These are phyloP conservation scores for roundworm (Caenorhabditis elegans) DNA, from an alignment of 1,140 invertebrate species.

Conservation along the genomic window DNA sequence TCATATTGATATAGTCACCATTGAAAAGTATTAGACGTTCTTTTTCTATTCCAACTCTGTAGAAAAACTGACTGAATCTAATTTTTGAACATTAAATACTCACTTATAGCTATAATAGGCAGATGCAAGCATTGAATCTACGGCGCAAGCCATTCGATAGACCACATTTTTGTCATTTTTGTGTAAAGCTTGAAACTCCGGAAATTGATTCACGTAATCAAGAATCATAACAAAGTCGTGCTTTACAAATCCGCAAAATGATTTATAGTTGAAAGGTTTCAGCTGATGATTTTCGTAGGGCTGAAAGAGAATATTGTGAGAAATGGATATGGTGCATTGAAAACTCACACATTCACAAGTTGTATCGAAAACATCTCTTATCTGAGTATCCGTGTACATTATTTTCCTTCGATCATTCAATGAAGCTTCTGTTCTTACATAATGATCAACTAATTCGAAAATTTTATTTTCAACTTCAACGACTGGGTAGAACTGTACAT, in stretches of 20 bases:
- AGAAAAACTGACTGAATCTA: background rate
- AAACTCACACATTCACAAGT: constrained; percentile 41
- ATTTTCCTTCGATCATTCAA: constrained; percentile 45
- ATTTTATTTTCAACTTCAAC: background rate
- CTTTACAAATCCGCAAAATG: constrained; percentile 36
- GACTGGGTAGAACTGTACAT: background rate
- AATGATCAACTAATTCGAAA: background rate
- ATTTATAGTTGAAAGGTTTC: constrained; percentile 37
- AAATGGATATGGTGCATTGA: background rate
- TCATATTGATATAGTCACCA: constrained; percentile 38
- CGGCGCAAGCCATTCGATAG: constrained; percentile 26
- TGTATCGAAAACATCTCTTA: constrained; percentile 41
- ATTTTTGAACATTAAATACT: background rate
- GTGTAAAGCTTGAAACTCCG: constrained; percentile 33
- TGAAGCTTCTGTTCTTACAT: constrained; percentile 38
- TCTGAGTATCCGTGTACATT: constrained; percentile 42
- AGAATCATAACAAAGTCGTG: constrained; percentile 47
- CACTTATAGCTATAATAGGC: constrained; percentile 25
- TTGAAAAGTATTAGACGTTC: constrained; percentile 31
- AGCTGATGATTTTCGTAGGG: constrained; percentile 42
- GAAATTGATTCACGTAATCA: constrained; percentile 37
- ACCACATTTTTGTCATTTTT: constrained; percentile 38
- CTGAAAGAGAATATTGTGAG: background rate
- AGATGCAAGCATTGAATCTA: constrained; percentile 35
- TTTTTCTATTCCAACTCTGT: constrained; percentile 6